Percentiles rank a stretch among this genome's conserved stretches.
These are phyloP conservation scores for Coreoperca whiteheadi DNA, from an alignment of 2,113 vertebrate genomes.

Conservation along the genomic window DNA sequence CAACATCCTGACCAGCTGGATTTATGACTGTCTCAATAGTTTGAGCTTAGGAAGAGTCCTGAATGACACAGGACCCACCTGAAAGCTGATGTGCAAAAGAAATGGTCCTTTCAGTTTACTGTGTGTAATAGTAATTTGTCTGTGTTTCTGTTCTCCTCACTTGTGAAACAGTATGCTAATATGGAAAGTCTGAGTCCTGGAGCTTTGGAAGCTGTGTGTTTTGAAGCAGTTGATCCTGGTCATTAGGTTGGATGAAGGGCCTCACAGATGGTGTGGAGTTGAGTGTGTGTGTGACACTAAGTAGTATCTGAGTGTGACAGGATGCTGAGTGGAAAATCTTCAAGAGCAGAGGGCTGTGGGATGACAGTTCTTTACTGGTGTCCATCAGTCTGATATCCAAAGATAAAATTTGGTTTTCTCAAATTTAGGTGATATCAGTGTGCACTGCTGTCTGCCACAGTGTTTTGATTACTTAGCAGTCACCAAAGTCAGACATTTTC, in stretches of 20 bases:
- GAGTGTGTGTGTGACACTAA: conserved; percentile 71
- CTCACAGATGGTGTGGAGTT: conserved; percentile 66
- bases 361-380: neutral
- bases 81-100: neutral
- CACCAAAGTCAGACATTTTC: neutral
- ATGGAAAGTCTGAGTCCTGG: neutral
- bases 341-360: neutral
- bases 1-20: neutral
- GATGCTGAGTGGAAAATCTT: conserved; percentile 39
- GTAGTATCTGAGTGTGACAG: conserved; percentile 67
- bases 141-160: neutral
- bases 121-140: neutral
- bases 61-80: neutral
- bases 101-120: neutral
- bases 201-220: neutral
- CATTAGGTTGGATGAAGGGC: conserved; percentile 8
- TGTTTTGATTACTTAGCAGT: neutral
- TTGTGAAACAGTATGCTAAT: neutral
- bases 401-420: neutral
- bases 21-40: neutral
- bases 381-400: neutral
- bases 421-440: neutral
- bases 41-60: neutral
- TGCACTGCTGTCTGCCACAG: neutral
- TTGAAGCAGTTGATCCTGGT: neutral